Conservation (phyloP, 2,113 vertebrate genomes). For the Herpailurus yagouaroundi region DNA sequence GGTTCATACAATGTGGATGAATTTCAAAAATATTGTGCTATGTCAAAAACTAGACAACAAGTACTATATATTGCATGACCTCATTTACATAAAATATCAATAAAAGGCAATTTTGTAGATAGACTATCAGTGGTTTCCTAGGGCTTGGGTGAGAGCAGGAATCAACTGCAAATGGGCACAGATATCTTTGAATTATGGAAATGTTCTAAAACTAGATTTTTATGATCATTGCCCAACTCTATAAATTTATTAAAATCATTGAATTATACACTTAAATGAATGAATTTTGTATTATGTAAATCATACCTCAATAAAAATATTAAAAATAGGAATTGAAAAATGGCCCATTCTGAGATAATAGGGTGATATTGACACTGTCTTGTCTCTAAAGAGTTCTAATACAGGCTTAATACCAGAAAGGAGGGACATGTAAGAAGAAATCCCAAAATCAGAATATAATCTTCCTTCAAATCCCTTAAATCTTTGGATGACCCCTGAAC, state of each 20-base stretch:
- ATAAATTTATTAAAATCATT: conserved; percentile 1
- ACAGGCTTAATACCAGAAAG: not conserved
- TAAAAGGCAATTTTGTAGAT: not conserved
- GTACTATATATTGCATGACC: not conserved
- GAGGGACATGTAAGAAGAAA: not conserved
- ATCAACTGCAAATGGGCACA: not conserved
- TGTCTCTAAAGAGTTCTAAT: not conserved
- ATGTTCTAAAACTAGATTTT: not conserved
- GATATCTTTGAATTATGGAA: not conserved
- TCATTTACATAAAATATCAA: not conserved
- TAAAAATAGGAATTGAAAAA: not conserved
- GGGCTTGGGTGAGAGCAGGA: not conserved
- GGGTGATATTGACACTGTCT: not conserved
- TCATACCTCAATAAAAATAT: not conserved
- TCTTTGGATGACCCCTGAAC: not conserved
- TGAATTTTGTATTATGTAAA: not conserved
- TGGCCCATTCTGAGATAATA: not conserved
- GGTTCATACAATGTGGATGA: not conserved
- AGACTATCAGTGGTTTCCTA: not conserved
- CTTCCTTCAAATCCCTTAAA: not conserved
- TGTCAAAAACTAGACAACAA: not conserved
- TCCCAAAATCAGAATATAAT: not conserved
- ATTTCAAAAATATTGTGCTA: not conserved
- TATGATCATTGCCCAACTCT: not conserved
- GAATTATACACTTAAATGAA: not conserved